Evolutionary conservation across 2,888 invertebrate genomes (phyloP), one percentile per base, ranked within the genome.

Genomic region (Metopia argyrocephala): DNA sequence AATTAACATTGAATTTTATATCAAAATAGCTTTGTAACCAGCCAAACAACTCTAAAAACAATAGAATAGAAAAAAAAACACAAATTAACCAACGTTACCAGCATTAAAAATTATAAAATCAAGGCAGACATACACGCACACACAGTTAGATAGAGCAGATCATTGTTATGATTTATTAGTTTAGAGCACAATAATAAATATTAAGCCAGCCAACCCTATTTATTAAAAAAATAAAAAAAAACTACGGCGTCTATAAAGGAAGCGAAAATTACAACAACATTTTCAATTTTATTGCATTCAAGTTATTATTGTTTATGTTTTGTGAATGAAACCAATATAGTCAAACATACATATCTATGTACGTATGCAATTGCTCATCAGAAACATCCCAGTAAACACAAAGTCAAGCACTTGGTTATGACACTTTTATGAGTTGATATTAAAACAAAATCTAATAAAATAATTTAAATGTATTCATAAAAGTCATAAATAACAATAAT

Each of bases 1-100:
- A 78, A 81, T 81, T 81, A 81, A 81, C 78, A 81, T 78, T 78
- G 81, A 70, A 75, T 70, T 66, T 66, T 70, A 52, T 78, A 74
- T 81, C 78, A 78, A 78, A 76, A 48, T 48, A 28, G 64, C 64
- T 71, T 45, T 61, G 65, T 56, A 56, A 56, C 70, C 48, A 9
- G 23, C 21, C 38, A 62, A 61, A 48, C 64, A 48, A 48, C 64
- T n/a, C 15, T 25, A 15, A 12, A 20, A 64, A 46, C 9, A 38
- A 38, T 0, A 12, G 31, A 28, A 54, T 6, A 18, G 25, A 15
- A 62, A 31, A n/a, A 52, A 20, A 46, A 28, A 20, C 54, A 65
- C 23, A 57, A 18, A 70, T 31, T 28, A 54, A 27, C 45, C 46
- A 31, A 62, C 66, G 31, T 28, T 59, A 65, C 74, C 50, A 61